Percentiles rank a stretch among this genome's conserved stretches.
phyloP scores from a whole-genome alignment of 2,888 invertebrate species.

The Pharmacophagus antenor region DNA sequence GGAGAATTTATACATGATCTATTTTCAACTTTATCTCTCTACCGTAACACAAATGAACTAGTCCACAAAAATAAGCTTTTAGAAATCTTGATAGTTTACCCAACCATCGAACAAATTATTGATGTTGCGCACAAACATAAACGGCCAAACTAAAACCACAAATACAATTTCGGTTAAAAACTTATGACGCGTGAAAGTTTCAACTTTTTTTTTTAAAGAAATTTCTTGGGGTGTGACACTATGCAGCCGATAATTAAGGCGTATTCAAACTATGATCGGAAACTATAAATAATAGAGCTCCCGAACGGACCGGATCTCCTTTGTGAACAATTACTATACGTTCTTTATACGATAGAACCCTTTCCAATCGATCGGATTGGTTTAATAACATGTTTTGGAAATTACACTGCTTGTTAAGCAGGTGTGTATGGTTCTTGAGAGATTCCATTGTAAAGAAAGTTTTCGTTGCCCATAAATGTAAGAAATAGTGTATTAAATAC shows the following conservation, averaged over 20 bases:
- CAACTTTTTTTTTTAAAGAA: constrained; percentile 51
- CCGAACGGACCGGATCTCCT: constrained; percentile 77
- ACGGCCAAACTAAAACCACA: neutral
- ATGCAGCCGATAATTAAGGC: constrained; percentile 77
- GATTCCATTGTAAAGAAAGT: constrained; percentile 9
- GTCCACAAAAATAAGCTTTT: too few species aligned
- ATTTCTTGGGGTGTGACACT: constrained; percentile 66
- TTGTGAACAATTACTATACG: constrained; percentile 74
- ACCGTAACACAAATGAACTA: too few species aligned
- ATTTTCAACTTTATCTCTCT: too few species aligned
- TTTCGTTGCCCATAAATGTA: neutral
- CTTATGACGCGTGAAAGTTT: constrained; percentile 59
- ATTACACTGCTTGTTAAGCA: constrained; percentile 64
- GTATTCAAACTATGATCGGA: constrained; percentile 78
- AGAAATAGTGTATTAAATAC: neutral
- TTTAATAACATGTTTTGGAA: constrained; percentile 71
- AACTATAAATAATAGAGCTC: constrained; percentile 78
- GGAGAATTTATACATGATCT: too few species aligned
- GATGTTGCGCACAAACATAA: neutral
- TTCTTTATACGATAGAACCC: constrained; percentile 65
- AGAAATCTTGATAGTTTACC: too few species aligned
- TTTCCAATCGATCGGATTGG: constrained; percentile 73
- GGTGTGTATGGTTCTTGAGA: constrained; percentile 50
- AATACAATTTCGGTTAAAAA: constrained; percentile 39
- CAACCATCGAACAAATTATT: too few species aligned